These are phyloP conservation scores for Corynorhinus townsendii DNA, from an alignment of 2,113 vertebrate species.

Conservation along the genomic window DNA sequence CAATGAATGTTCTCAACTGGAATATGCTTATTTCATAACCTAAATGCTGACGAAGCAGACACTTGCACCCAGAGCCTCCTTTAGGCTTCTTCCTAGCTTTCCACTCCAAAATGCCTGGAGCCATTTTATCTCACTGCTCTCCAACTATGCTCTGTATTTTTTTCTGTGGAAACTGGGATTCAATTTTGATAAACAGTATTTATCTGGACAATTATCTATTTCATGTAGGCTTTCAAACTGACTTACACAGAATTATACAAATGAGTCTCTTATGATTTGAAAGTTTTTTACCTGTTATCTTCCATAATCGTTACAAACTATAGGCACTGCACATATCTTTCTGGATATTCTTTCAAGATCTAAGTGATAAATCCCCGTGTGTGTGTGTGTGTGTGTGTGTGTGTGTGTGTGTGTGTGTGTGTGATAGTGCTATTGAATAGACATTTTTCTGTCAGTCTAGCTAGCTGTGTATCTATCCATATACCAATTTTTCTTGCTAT, in stretches of 20 bases:
- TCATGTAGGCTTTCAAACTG: background rate
- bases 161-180: background rate
- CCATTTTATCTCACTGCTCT: background rate
- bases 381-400: background rate
- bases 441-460: background rate
- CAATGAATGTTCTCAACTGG: background rate
- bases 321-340: slow-evolving; percentile 63
- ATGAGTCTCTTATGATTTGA: background rate
- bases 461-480: background rate
- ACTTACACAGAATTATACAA: background rate
- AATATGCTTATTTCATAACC: background rate
- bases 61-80: background rate
- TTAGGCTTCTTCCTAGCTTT: background rate
- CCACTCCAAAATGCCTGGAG: background rate
- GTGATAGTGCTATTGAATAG: background rate
- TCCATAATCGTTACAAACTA: slow-evolving; percentile 53
- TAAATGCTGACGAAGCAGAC: background rate
- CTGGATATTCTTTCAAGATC: background rate
- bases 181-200: background rate
- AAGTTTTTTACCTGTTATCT: slow-evolving; percentile 22
- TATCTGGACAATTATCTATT: background rate
- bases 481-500: background rate
- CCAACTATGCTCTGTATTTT: background rate
- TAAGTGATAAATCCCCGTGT: slow-evolving; percentile 13
- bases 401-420: background rate